phyloP scores from a whole-genome alignment of 2,797 vertebrate genomes.

The Fistularia commersonii region DNA sequence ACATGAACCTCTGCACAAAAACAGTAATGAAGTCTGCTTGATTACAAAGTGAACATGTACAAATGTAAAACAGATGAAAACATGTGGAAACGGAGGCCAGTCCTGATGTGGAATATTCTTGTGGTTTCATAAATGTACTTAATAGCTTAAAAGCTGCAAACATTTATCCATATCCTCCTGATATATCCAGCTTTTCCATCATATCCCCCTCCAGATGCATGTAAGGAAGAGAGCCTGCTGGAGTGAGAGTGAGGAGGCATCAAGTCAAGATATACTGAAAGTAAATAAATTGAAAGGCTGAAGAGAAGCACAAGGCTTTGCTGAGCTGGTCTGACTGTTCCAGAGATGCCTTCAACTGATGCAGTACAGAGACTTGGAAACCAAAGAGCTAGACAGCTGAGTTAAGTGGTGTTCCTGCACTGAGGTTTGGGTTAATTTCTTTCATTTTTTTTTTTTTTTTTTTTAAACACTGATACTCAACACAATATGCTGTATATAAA shows the following conservation, averaged over 20 bases:
- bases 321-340: conserved; percentile 21
- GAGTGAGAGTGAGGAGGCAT: conserved; percentile 41
- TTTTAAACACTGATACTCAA: conserved; percentile 39
- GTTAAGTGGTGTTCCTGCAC: conserved; percentile 54
- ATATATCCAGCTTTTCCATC: background rate
- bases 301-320: conserved; percentile 26
- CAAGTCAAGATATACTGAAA: conserved; percentile 27
- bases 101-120: no score
- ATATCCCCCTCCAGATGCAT: conserved; percentile 44
- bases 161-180: background rate
- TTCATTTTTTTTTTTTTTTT: conserved; percentile 24
- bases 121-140: no score
- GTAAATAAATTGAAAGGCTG: conserved; percentile 17
- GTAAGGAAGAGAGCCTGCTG: conserved; percentile 61
- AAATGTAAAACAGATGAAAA: no score
- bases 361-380: conserved; percentile 52
- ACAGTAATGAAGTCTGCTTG: background rate
- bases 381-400: conserved; percentile 60
- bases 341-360: conserved; percentile 40
- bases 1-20: background rate
- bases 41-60: background rate
- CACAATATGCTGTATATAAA: conserved; percentile 16
- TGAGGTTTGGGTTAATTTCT: conserved; percentile 36
- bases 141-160: no score
- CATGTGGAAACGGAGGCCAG: no score